These are phyloP conservation scores for Caenorhabditis plicata DNA, from an alignment of 2,888 invertebrate genomes.

Conservation along the genomic window DNA sequence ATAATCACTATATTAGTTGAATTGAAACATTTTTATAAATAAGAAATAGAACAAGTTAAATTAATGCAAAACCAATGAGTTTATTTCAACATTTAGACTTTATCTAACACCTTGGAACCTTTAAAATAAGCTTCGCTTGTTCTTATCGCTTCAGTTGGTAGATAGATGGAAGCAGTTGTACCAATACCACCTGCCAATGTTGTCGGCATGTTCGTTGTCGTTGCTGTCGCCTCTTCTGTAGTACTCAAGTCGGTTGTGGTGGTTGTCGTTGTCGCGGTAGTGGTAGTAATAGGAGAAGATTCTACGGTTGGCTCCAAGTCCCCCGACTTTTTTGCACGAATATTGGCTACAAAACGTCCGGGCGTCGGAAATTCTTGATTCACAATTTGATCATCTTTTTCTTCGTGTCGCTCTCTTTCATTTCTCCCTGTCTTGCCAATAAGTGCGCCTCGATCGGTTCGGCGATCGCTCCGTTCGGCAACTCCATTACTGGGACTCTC, in stretches of 20 bases:
- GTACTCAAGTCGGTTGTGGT: not conserved
- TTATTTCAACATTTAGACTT: no score
- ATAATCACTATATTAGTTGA: no score
- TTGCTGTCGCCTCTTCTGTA: no score
- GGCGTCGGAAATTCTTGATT: slow-evolving; percentile 24
- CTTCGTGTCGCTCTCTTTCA: not conserved
- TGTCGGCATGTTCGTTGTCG: no score
- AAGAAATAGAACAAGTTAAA: no score
- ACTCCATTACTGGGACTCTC: slow-evolving; percentile 28
- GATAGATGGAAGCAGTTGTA: no score
- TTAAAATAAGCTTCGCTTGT: no score
- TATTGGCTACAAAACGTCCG: slow-evolving; percentile 26
- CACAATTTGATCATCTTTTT: not conserved
- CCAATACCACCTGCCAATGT: no score
- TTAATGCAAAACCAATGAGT: no score
- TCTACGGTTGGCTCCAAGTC: slow-evolving; percentile 11
- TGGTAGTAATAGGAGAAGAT: slow-evolving; percentile 6
- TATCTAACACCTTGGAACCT: no score
- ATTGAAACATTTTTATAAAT: no score
- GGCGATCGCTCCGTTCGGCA: slow-evolving; percentile 28
- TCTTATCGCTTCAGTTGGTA: no score
- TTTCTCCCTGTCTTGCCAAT: not conserved
- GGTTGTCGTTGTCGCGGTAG: not conserved
- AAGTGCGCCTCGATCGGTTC: slow-evolving; percentile 10
- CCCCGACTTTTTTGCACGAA: slow-evolving; percentile 32